These are phyloP conservation scores for Triplophysa bombifrons DNA, from an alignment of 2,797 vertebrate species.

Conservation along the genomic window DNA sequence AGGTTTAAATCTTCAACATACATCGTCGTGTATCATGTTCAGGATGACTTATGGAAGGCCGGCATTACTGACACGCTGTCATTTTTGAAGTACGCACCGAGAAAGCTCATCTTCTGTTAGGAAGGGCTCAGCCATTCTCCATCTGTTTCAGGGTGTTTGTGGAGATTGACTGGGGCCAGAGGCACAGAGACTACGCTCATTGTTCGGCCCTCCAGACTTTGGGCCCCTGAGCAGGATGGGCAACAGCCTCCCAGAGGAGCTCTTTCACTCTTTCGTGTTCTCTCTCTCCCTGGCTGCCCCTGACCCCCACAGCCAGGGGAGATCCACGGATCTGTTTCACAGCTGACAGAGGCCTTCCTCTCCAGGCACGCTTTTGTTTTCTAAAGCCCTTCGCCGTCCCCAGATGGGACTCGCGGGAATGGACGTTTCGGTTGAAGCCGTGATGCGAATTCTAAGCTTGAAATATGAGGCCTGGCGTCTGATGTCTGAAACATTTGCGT, in stretches of 20 bases:
- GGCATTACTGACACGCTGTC: constrained; percentile 7
- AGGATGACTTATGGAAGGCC: neutral
- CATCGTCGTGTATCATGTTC: constrained; percentile 12
- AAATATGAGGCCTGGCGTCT: constrained; percentile 40
- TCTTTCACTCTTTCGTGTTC: constrained; percentile 16
- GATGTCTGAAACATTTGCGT: neutral
- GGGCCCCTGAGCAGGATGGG: constrained; percentile 67
- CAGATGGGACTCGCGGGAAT: constrained; percentile 39
- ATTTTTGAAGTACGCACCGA: constrained; percentile 16
- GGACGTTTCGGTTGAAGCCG: constrained; percentile 24
- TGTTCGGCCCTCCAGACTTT: constrained; percentile 65
- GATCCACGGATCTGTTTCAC: constrained; percentile 67
- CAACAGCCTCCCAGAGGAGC: constrained; percentile 69
- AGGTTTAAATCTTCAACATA: neutral
- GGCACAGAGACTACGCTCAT: constrained; percentile 63
- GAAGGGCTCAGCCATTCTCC: constrained; percentile 36
- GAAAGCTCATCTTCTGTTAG: constrained; percentile 26
- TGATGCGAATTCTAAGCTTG: constrained; percentile 34
- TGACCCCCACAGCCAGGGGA: constrained; percentile 61
- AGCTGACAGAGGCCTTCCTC: constrained; percentile 67
- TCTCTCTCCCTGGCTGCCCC: constrained; percentile 40
- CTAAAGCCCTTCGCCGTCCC: constrained; percentile 17
- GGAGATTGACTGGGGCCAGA: constrained; percentile 42
- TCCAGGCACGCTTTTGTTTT: constrained; percentile 46
- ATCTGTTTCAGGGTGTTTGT: constrained; percentile 50